Conservation (phyloP, 2,888 invertebrate species). For the Pyrgus malvae region DNA sequence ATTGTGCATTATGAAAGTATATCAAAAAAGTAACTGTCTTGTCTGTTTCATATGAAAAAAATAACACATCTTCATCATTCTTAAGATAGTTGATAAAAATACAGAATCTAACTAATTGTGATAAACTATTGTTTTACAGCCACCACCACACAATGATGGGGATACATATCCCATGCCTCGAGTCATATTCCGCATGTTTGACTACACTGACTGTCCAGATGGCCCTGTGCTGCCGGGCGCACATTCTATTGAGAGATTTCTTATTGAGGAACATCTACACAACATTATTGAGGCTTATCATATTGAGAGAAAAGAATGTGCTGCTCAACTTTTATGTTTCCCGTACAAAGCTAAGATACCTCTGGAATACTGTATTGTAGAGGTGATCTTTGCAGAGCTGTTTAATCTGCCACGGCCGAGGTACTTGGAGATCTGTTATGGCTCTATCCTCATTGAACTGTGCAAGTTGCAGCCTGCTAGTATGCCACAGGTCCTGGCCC, state of each 20-base stretch:
- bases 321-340: conserved; percentile 94
- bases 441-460: conserved; percentile 96
- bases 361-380: conserved; percentile 98
- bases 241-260: conserved; percentile 97
- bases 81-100: too few species aligned
- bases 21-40: too few species aligned
- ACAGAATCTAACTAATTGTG: too few species aligned
- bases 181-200: conserved; percentile 98
- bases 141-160: conserved; percentile 95
- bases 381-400: conserved; percentile 96
- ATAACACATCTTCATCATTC: too few species aligned
- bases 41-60: too few species aligned
- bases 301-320: conserved; percentile 96
- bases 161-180: conserved; percentile 96
- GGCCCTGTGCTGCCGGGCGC: conserved; percentile 95
- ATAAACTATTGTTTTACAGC: conserved; percentile 73
- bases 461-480: conserved; percentile 98
- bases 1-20: background rate
- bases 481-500: conserved; percentile 98
- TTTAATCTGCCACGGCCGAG: conserved; percentile 95
- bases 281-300: conserved; percentile 95
- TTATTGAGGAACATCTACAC: conserved; percentile 98
- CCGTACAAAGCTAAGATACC: conserved; percentile 97
- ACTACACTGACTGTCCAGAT: conserved; percentile 99
- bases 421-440: conserved; percentile 88